Conservation (phyloP, 2,797 vertebrate genomes). For the Squalus acanthias region DNA sequence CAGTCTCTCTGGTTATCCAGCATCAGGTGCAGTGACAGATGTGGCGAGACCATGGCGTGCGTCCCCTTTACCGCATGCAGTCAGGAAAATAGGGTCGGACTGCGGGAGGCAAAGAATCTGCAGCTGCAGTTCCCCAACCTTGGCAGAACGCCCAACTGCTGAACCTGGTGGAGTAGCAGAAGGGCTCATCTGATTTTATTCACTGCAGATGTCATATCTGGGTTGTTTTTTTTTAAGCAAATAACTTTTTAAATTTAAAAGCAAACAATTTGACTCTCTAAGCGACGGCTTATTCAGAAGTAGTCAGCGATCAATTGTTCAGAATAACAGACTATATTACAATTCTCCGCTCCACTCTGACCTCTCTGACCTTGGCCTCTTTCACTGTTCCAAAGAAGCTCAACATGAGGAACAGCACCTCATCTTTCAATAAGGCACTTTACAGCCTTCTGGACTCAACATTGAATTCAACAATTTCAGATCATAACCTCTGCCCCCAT, state of each 20-base stretch:
- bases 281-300: too few relatives aligned
- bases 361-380: too few relatives aligned
- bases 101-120: neutral
- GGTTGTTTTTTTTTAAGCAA: neutral
- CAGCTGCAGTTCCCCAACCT: neutral
- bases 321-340: neutral
- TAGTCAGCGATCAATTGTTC: neutral
- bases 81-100: constrained; percentile 16
- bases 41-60: neutral
- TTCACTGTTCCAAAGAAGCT: too few relatives aligned
- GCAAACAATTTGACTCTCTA: neutral
- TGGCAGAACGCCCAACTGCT: neutral
- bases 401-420: too few relatives aligned
- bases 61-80: neutral
- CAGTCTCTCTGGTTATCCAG: neutral
- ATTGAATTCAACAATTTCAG: too few relatives aligned
- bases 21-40: constrained; percentile 2
- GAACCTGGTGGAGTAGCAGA: too few relatives aligned
- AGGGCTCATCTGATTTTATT: neutral
- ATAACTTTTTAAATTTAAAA: neutral
- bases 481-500: too few relatives aligned
- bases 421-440: too few relatives aligned
- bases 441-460: too few relatives aligned
- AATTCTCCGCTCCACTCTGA: too few relatives aligned
- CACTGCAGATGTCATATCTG: neutral